Evolutionary conservation across 2,797 vertebrate genomes (phyloP).

Genomic region (Diplodus sargus): DNA sequence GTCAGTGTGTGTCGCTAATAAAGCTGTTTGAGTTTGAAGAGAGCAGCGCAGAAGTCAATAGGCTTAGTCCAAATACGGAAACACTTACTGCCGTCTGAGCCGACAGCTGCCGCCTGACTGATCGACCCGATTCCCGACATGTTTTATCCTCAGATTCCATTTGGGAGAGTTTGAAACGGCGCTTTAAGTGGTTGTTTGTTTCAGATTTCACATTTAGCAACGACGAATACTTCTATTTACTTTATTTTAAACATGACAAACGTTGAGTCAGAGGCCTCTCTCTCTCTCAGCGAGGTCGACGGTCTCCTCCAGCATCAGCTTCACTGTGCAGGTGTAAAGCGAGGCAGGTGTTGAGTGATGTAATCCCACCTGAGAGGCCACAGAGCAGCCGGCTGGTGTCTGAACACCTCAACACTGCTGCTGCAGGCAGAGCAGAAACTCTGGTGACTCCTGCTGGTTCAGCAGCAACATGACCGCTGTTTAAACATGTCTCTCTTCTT

Average conservation of each 20-base stretch:
- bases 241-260: background rate
- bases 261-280: too few species aligned
- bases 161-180: background rate
- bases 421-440: background rate
- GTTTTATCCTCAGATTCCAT: background rate
- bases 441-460: constrained; percentile 53
- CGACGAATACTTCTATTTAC: background rate
- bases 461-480: background rate
- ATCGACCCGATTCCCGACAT: background rate
- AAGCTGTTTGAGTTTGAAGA: constrained; percentile 20
- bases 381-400: background rate
- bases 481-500: background rate
- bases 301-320: background rate
- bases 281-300: too few species aligned
- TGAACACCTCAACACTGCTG: too few species aligned
- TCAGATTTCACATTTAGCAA: background rate
- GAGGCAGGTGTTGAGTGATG: constrained; percentile 24
- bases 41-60: constrained; percentile 29
- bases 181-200: background rate
- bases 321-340: constrained; percentile 2
- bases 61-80: constrained; percentile 48
- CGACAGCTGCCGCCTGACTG: background rate
- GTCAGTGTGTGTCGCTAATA: constrained; percentile 13
- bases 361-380: constrained; percentile 2
- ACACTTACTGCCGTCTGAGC: background rate